Base-by-base conservation (phyloP, 2,113 vertebrate species). In the Ornithorhynchus anatinus region DNA sequence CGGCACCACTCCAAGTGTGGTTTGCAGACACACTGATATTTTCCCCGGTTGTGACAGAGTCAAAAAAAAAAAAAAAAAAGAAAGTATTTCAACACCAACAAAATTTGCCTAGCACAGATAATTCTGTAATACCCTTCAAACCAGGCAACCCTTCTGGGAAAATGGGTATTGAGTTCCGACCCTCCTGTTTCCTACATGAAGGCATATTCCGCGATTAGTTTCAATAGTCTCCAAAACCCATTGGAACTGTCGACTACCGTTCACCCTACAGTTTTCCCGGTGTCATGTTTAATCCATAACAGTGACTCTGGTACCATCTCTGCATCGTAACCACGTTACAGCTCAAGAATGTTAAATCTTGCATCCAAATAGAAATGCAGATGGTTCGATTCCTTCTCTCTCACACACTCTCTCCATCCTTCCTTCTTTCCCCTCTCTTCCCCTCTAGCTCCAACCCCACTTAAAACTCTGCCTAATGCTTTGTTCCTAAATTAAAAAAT, bases 81-180 rank as follows among this genome's bases (percentile, higher is more conserved):
- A 80, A 35, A 3, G 6, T 45, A 65, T 71, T 84, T 75, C 6
- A 32, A 52, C 76, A 44, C 33, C 85, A 72, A 75, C 7, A 73
- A 27, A 6, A 50, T 87, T 72, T 88, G 38, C 32, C 42, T 52
- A 72, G 62, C 68, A 52, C 19, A 67, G 54, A 60, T 69, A 57
- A 78, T 43, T 53, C 6, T 14, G 29, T 60, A 36, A 2, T n/a
- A 60, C 69, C 20, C 72, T 80, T 83, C 62, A 87, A 80, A 68
- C 27, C 56, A 57, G 25, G 2, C 9, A 29, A 25, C 2, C 7
- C 69, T 75, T 53, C 44, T 36, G 57, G 16, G 17, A 84, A 25
- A 11, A 4, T 39, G 86, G 22, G 38, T 13, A 23, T 66, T 81
- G 47, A 29, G 6, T 43, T 81, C 27, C 66, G 43, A 80, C 59